Percentiles rank a stretch among this genome's conserved stretches.
These are phyloP conservation scores for Vanessa cardui DNA, from an alignment of 2,888 invertebrate species.

Conservation along the genomic window DNA sequence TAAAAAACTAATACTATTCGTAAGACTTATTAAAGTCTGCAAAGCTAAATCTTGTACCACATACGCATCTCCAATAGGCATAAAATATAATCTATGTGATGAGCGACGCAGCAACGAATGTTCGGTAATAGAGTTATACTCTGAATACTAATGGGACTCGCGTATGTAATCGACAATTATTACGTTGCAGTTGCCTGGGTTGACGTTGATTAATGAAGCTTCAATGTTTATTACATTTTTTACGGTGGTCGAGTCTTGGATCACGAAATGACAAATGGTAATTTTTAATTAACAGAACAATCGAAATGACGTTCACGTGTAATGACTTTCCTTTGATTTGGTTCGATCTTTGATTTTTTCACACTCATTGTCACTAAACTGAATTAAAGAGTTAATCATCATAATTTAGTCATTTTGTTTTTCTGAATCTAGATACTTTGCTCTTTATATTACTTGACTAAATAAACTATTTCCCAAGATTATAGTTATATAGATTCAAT, in stretches of 20 bases:
- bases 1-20: no score
- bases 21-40: no score
- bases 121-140: constrained; percentile 50
- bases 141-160: constrained; percentile 52
- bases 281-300: not conserved
- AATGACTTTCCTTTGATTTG: not conserved
- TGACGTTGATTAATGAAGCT: constrained; percentile 25
- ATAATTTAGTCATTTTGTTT: no score
- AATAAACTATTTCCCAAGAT: not conserved
- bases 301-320: not conserved
- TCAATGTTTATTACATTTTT: constrained; percentile 4
- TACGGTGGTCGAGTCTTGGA: constrained; percentile 4
- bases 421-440: no score
- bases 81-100: constrained; percentile 42
- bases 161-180: constrained; percentile 30
- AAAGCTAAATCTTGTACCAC: not conserved
- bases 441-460: no score
- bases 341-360: not conserved
- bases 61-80: constrained; percentile 2
- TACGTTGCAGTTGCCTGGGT: constrained; percentile 18
- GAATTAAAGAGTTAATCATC: no score
- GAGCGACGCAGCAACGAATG: constrained; percentile 41
- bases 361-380: no score
- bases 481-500: not conserved
- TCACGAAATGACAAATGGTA: not conserved